Base-by-base conservation (phyloP, 35 echinoderm and acorn worm species). In the Apostichopus parvimensis region DNA sequence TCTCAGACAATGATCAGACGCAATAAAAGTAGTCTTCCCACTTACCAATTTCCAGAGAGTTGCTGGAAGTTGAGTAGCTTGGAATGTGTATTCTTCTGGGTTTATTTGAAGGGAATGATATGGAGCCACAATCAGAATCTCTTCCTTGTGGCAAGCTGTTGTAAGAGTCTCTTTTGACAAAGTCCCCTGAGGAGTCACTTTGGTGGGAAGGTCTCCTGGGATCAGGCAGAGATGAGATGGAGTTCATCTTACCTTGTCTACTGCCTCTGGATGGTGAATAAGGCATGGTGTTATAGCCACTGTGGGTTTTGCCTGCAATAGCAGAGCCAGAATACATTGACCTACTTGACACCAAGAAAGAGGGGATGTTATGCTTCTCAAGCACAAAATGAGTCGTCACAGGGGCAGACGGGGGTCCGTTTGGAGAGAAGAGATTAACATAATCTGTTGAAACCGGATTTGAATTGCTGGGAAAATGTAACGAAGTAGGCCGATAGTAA, bases 11-110 rank as follows among this genome's bases (percentile, higher is more conserved):
- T 45, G 34, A 45, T 45, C 34, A 45, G 34, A 45, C 3, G 2
- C 34, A 45, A 45, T 45, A 45, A 45, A 45, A 45, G 34, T 45
- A 45, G 34, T 45, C 34, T 45, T 45, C 34, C 34, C 34, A 61
- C 92, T 88, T 28, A 96, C 95, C 92, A 77, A 75, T 94, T 57
- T 96, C 95, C 79, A 93, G 90, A n/a, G 95, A 96, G 70, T 89
- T 94, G 17, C 89, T 93, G 55, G 95, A 93, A 76, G 56, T 93
- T 53, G 92, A 57, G 18, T 70, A 77, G 53, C 86, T 89, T 60
- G 92, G 92, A 90, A 93, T 77, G 57, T 82, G 92, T 57, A 93
- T 93, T 88, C 92, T 93, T 78, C 62, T 56, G n/a, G 78, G 66
- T 82, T 90, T 93, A 45, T 52, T 79, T 54, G 77, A 56, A 12